A percentile compares a stretch with the other conserved stretches of the same genome.
Conservation (phyloP, 2,113 vertebrate species). For the Gopherus flavomarginatus region DNA sequence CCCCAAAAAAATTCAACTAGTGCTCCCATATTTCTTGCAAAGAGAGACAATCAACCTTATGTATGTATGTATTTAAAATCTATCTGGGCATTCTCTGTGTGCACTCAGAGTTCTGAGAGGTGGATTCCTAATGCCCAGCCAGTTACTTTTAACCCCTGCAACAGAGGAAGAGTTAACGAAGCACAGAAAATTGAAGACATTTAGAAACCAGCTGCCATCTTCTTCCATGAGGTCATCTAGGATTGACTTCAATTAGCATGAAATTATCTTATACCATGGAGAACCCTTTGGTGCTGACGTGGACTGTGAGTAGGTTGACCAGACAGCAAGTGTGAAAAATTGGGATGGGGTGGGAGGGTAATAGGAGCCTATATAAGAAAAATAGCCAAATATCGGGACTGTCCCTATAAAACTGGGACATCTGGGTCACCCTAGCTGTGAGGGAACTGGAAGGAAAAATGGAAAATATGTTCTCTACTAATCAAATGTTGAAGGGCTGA, state of each 20-base stretch:
- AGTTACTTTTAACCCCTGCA: neutral
- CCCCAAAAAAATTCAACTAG: no score
- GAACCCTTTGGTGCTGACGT: neutral
- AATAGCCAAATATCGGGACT: no score
- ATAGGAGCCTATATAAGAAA: no score
- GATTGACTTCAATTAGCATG: neutral
- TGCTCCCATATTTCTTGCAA: no score
- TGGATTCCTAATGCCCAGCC: slow-evolving; percentile 6
- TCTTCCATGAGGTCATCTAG: neutral
- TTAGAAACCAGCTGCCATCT: slow-evolving; percentile 10
- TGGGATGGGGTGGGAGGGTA: no score
- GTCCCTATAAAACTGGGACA: no score
- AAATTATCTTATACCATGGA: neutral
- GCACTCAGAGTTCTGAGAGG: neutral
- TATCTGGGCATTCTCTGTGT: neutral
- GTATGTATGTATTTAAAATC: no score
- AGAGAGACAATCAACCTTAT: no score
- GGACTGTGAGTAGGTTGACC: neutral
- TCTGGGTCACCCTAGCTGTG: neutral
- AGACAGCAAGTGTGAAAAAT: no score
- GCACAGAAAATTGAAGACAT: slow-evolving; percentile 11
- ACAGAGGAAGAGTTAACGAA: slow-evolving; percentile 14
- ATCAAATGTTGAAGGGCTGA: neutral
- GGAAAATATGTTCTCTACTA: neutral
- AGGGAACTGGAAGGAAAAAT: accelerated